Base-by-base conservation (phyloP, 2,888 invertebrate species). In the Selenia dentaria region DNA sequence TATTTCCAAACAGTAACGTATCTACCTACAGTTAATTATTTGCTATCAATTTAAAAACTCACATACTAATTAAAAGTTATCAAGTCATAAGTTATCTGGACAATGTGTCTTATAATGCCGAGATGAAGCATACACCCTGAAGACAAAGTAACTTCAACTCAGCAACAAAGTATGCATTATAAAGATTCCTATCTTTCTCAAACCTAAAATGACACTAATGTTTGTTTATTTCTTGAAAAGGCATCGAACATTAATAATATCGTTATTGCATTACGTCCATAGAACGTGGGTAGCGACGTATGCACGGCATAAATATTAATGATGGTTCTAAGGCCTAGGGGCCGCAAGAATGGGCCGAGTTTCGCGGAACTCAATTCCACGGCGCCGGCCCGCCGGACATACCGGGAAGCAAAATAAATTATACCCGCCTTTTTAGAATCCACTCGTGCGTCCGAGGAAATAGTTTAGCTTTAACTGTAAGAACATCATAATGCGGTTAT, bases 291-390 rank as follows among this genome's bases (percentile, higher is more conserved):
- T 47, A 64, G 63, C 70, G 67, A 70, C 67, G 70, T 65, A 62
- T 68, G 63, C 59, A 57, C 43, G 52, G 64, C 69, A 74, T 83
- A 71, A 79, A 80, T 84, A 83, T 81, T 83, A 79, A 86, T 80
- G 76, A 71, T 59, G 56, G 64, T 70, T 70, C 71, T 75, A 68
- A 79, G 74, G 78, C 76, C 65, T 68, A 71, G 69, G 75, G 79
- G 73, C 67, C 71, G 78, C 79, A 82, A 82, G 83, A 83, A 80
- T 70, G 66, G 78, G 75, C 68, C 64, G 55, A 61, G 54, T 58
- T 88, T 88, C 88, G 75, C 65, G 67, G 88, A 88, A 88, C 71
- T 74, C 79, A 75, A 83, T 83, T 79, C 73, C 62, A 63, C 65
- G 85, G 84, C 85, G 84, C 80, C 83, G 68, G 42, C 54, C 55